Conservation (phyloP, 2,797 vertebrate species). For the Acomys russatus region DNA sequence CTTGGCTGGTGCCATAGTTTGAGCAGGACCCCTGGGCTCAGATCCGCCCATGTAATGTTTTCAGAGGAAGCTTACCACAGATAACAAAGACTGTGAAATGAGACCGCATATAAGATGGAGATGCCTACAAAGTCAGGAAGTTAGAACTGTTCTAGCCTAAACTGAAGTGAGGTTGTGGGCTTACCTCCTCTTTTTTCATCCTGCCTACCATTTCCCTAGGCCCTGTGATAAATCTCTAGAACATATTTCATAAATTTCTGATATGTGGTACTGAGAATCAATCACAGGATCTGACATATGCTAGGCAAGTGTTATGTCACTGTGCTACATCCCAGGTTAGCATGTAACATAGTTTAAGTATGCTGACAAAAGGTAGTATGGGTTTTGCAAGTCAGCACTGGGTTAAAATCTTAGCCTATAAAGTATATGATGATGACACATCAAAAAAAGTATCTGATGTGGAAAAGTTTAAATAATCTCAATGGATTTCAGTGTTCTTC, state of each 20-base stretch:
- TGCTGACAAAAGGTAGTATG: background rate
- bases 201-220: background rate
- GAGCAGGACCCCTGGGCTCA: too few relatives aligned
- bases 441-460: too few relatives aligned
- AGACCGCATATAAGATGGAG: background rate
- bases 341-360: background rate
- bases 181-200: background rate
- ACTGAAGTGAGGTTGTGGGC: background rate
- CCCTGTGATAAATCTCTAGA: background rate
- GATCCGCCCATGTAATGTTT: conserved; percentile 8
- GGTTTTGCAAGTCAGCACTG: background rate
- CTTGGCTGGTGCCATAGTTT: too few relatives aligned
- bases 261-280: background rate
- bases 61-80: background rate
- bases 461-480: background rate
- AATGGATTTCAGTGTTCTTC: background rate
- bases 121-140: background rate
- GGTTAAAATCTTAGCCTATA: background rate
- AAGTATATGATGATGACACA: background rate
- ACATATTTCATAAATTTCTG: background rate
- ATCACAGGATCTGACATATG: background rate
- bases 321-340: background rate
- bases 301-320: background rate
- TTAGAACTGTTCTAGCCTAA: background rate
- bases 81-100: background rate